Evolutionary conservation across 2,113 vertebrate species (phyloP), one percentile per base, ranked within the genome.

Genomic region (Ctenomys sociabilis): DNA sequence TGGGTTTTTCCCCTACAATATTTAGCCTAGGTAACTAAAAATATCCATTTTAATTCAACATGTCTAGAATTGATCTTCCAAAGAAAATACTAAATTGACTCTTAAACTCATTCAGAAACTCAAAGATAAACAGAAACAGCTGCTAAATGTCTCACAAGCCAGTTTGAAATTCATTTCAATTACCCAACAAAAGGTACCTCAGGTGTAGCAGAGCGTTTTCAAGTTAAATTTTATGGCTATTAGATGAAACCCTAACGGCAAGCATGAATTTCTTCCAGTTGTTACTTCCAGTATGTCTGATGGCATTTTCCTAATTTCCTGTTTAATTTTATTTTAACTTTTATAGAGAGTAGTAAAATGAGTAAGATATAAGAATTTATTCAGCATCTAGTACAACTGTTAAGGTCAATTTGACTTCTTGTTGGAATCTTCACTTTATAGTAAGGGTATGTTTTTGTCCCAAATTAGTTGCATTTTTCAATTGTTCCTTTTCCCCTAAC

Each of bases 51-150:
- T 97, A 96, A 97, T 98, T 92, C 95, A 96, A 96, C 97, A 93
- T 97, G 90, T 91, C 84, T 88, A 95, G 85, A 96, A 95, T 95
- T 95, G 9, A 97, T 98, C 89, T 98, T 98, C 97, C 95, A 97
- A 93, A 94, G 93, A 97, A 98, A 98, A 97, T 97, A 97, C 73
- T 95, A 97, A 98, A 97, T 97, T 94, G 80, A 81, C 92, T 98
- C 96, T 96, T 96, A 93, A 95, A 97, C 97, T 92, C 94, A 97
- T 97, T 97, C 94, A 92, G 88, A 98, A 97, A 96, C 95, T 97
- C 70, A 97, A 97, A 98, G 91, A 98, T 98, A 98, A 98, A 98
- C 94, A 98, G 94, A 92, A 98, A 97, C 98, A 98, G 97, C 97
- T 98, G 98, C 93, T 98, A 97, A 98, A 98, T 97, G 93, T 97